Conservation (phyloP, 2,888 invertebrate genomes). For the Oxyteleia sp. region DNA sequence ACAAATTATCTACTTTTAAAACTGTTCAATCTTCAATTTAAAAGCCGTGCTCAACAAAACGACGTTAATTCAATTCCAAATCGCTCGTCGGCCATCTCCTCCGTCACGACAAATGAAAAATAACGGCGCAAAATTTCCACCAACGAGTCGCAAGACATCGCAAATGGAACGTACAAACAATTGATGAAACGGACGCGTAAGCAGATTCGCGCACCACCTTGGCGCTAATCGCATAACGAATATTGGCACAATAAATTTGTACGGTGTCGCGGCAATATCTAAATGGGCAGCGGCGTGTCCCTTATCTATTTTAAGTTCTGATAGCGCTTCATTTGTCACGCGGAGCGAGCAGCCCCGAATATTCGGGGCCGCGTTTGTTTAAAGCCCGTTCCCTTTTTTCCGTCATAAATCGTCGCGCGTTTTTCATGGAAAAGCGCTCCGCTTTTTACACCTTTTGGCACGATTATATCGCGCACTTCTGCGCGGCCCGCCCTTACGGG, state of each 20-base stretch:
- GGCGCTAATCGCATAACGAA: slow-evolving; percentile 64
- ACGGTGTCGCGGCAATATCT: slow-evolving; percentile 58
- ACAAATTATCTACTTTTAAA: too few relatives aligned
- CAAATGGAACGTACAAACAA: slow-evolving; percentile 33
- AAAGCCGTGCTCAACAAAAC: too few relatives aligned
- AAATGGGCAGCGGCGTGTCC: slow-evolving; percentile 60
- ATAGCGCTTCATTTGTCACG: slow-evolving; percentile 72
- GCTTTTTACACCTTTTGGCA: slow-evolving; percentile 68
- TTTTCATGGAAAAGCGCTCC: slow-evolving; percentile 59
- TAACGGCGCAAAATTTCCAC: too few relatives aligned
- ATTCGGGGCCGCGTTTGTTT: slow-evolving; percentile 58
- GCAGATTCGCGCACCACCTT: slow-evolving; percentile 61
- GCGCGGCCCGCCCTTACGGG: slow-evolving; percentile 58
- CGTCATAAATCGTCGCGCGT: slow-evolving; percentile 65
- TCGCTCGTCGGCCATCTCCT: too few relatives aligned
- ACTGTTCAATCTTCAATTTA: too few relatives aligned
- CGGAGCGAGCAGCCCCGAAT: slow-evolving; percentile 50
- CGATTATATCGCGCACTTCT: slow-evolving; percentile 62
- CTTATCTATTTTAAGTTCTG: slow-evolving; percentile 72
- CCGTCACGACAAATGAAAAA: too few relatives aligned
- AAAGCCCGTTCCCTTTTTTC: slow-evolving; percentile 43
- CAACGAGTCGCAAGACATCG: slow-evolving; percentile 4
- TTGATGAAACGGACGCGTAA: slow-evolving; percentile 53
- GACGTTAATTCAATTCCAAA: too few relatives aligned
- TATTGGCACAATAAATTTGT: slow-evolving; percentile 71